phyloP scores from a whole-genome alignment of 2,113 vertebrate species.

The Sprattus sprattus region DNA sequence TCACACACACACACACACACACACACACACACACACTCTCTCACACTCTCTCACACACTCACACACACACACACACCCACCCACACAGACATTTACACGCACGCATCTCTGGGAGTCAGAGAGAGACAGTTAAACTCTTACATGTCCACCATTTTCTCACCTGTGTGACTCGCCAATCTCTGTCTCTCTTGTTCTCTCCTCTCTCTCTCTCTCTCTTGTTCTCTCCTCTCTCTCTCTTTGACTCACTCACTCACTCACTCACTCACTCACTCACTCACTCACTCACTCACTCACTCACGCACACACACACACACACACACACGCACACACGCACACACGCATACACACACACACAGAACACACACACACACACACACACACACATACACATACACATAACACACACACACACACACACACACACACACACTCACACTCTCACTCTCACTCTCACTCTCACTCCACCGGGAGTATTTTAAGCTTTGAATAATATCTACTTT shows the following conservation, averaged over 20 bases:
- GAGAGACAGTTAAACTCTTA: neutral
- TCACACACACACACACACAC: conserved; percentile 6
- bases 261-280: conserved; percentile 20
- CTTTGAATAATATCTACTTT: too few species aligned
- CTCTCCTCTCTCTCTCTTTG: too few species aligned
- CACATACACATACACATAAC: too few species aligned
- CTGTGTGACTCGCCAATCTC: neutral
- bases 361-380: too few species aligned
- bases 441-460: too few species aligned
- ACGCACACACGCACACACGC: neutral
- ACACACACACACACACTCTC: conserved; percentile 3
- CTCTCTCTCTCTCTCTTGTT: neutral
- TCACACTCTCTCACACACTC: neutral
- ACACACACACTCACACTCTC: too few species aligned
- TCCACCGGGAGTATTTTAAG: too few species aligned
- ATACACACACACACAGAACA: neutral
- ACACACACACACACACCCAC: neutral
- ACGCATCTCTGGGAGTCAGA: neutral
- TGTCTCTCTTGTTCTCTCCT: neutral
- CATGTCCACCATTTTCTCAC: too few species aligned
- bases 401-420: too few species aligned
- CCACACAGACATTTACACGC: neutral
- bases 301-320: neutral
- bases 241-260: neutral
- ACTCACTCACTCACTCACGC: neutral